Percentiles rank a stretch among this genome's conserved stretches.
These are phyloP conservation scores for Clarias fuscus DNA, from an alignment of 2,797 vertebrate genomes.

Conservation along the genomic window DNA sequence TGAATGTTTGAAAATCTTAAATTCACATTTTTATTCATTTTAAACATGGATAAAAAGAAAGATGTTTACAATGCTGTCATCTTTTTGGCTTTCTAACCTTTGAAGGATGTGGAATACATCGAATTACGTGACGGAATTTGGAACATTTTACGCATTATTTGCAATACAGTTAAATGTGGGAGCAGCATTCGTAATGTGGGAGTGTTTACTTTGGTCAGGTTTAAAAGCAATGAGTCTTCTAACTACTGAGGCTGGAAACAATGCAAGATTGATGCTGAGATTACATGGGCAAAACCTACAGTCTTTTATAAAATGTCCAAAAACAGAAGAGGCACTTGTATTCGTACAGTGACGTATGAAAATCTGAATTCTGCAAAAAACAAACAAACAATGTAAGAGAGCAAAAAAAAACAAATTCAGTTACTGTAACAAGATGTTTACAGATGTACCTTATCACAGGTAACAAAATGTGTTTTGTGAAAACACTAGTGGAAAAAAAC, in stretches of 20 bases:
- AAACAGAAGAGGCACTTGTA: not conserved
- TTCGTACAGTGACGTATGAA: not conserved
- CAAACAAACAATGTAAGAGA: not conserved
- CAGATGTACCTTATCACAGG: not conserved
- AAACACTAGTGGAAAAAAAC: not conserved
- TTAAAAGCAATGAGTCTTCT: constrained; percentile 2
- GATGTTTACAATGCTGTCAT: not conserved
- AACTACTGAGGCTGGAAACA: not conserved
- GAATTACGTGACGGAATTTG: not conserved
- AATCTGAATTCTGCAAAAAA: not conserved
- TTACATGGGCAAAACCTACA: not conserved
- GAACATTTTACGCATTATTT: not conserved
- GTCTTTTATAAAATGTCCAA: not conserved
- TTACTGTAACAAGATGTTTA: not conserved
- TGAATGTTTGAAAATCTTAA: not conserved
- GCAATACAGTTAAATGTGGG: not conserved
- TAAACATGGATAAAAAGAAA: not conserved
- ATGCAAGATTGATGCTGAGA: not conserved
- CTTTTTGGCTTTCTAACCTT: not conserved
- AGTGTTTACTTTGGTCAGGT: constrained; percentile 4
- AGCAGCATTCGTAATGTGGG: no score
- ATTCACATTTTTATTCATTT: not conserved
- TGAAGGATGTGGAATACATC: not conserved
- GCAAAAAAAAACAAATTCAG: no score
- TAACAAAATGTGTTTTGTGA: not conserved